Base-by-base conservation (phyloP, 2,113 vertebrate species). In the Synodontis membranacea region DNA sequence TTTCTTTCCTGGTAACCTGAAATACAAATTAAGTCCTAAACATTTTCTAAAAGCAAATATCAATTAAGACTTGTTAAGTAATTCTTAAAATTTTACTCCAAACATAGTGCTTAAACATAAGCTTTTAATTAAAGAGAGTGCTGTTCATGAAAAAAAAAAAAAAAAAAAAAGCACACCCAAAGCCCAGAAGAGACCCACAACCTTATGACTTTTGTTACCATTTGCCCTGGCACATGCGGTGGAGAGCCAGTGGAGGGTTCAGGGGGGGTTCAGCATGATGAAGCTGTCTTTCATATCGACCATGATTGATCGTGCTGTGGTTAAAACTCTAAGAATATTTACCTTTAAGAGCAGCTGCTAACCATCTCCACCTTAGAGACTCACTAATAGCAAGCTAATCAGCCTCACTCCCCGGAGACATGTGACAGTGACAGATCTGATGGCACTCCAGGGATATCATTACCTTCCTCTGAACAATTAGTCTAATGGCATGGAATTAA, bases 101-200 rank as follows among this genome's bases (percentile, higher is more conserved):
- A 28, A 78, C 7, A 4, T 54, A 54, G 44, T 34, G 6, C 70
- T 50, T 46, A 46, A 25, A 70, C 34, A 50, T 46, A 86, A 74
- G 11, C 39, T 74, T 54, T 74, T 82, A 72, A 86, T 86, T 60
- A 82, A 86, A 74, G 58, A 81, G 85, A 86, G 85, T 86, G 85
- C 50, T 58, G 2, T 58, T 72, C 28, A 34, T 37, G 7, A 39
- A 62, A 37, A 78, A n/a, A n/a, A n/a, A n/a, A 56, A 70, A 60
- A 78, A n/a, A n/a, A n/a, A n/a, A n/a, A 56, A 70, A 60, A 78
- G 50, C 25, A 52, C 58, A 70, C 66, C 52, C 74, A 79, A 10
- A 86, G 17, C 1, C 50, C 25, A 31, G 75, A 75, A 76, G 66
- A 56, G n/a, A 44, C 37, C 56, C 62, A 78, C 78, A 85, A 89